Base-by-base conservation (phyloP, 2,888 invertebrate genomes). In the Suillia variegata region DNA sequence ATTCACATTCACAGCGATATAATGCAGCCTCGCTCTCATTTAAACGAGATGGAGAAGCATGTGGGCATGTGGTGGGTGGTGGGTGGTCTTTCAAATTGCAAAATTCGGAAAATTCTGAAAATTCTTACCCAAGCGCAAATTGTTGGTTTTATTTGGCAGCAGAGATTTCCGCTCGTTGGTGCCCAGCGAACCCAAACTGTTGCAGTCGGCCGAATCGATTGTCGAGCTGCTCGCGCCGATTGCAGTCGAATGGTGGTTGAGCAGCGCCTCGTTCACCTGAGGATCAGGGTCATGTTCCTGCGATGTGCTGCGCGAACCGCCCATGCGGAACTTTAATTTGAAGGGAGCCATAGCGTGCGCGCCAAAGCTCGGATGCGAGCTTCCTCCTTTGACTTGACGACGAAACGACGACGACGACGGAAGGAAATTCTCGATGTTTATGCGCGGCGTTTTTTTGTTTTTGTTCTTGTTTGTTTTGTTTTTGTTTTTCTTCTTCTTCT, bases 261-360 rank as follows among this genome's bases (percentile, higher is more conserved):
- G 70, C 8, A 81, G 70, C 31, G 81, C 79, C 67, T 81, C 82
- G 62, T 78, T 82, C 59, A 79, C 80, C 59, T 80, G 80, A 59
- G 80, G 80, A 65, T 81, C 80, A 47, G 80, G 74, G 68, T 80
- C 80, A 51, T 80, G 79, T 63, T 82, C 82, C 67, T 82, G 82
- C 34, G 82, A 82, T 54, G 82, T 79, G 67, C 82, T 82, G 38
- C 82, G 73, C 18, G 82, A 82, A 69, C 81, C 73, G 56, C 82
- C 80, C 82, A 81, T 82, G 58, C 82, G 82, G 71, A 82, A 82
- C 72, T 82, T 82, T 45, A 82, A 72, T 70, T 82, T 82, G 66
- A 82, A 82, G 21, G 82, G 82, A 34, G 82, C 82, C 82, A 82
- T 82, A n/a, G 61, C 62, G 66, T 26, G 57, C 59, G 13, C 58